Percentiles rank a stretch among this genome's conserved stretches.
Conservation (phyloP, 2,888 invertebrate species). For the Ophraella communa region DNA sequence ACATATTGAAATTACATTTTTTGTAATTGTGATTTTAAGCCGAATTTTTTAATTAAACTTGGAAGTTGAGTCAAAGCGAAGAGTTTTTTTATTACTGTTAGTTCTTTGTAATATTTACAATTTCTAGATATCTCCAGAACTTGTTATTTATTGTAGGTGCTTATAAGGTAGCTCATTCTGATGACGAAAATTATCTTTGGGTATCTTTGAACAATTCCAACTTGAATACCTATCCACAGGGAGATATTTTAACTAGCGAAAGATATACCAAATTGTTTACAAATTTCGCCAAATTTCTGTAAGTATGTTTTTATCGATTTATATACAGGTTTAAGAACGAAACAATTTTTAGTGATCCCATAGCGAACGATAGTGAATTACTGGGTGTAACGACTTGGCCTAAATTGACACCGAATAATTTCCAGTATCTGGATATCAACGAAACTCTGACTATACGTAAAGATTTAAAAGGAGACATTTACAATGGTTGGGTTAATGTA, state of each 20-base stretch:
- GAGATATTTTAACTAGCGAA: conserved; percentile 25
- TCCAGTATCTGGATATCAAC: conserved; percentile 36
- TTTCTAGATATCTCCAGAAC: no score
- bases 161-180: conserved; percentile 38
- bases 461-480: no score
- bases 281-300: conserved; percentile 68
- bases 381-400: conserved; percentile 36
- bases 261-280: conserved; percentile 56
- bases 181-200: conserved; percentile 40
- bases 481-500: no score
- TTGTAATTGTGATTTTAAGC: no score
- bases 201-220: conserved; percentile 31
- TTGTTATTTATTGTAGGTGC: conserved; percentile 56
- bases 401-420: conserved; percentile 27
- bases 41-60: no score
- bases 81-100: no score
- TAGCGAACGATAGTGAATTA: conserved; percentile 21
- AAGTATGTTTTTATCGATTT: no score
- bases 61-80: no score
- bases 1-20: no score
- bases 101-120: no score
- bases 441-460: conserved; percentile 25
- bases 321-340: no score
- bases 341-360: conserved; percentile 35
- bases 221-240: conserved; percentile 27